phyloP scores from a whole-genome alignment of 2,888 invertebrate species.

The Mythimna ferrago region DNA sequence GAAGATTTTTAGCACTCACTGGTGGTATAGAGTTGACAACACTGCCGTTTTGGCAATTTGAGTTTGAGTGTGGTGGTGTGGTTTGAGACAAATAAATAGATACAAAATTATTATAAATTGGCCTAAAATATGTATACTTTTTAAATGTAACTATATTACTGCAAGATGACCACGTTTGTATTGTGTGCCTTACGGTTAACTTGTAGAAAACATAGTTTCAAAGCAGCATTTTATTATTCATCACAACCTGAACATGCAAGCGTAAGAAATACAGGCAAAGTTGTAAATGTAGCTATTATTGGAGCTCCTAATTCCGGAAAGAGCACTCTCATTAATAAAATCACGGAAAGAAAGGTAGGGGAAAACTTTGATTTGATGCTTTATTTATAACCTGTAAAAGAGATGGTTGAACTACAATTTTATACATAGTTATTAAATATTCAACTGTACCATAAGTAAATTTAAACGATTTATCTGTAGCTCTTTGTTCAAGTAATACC shows the following conservation, averaged over 20 bases:
- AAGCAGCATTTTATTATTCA: conserved; percentile 77
- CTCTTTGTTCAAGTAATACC: too few relatives aligned
- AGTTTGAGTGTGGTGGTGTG: background rate
- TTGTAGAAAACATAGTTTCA: conserved; percentile 64
- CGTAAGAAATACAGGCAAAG: conserved; percentile 75
- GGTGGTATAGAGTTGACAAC: too few relatives aligned
- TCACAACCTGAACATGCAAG: conserved; percentile 77
- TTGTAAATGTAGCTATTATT: conserved; percentile 95
- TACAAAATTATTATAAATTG: background rate
- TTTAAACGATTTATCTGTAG: too few relatives aligned
- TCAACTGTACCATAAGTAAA: too few relatives aligned
- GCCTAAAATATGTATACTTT: conserved; percentile 1
- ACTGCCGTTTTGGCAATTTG: too few relatives aligned
- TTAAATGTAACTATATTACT: conserved; percentile 18
- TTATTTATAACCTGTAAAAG: conserved; percentile 46
- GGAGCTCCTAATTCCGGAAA: conserved; percentile 99
- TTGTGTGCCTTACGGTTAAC: conserved; percentile 61
- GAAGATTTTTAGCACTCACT: too few relatives aligned
- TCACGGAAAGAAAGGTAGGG: conserved; percentile 94
- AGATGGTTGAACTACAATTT: background rate
- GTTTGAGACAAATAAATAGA: background rate
- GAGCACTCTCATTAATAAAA: conserved; percentile 97
- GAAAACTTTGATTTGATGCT: background rate
- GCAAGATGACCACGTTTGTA: conserved; percentile 65
- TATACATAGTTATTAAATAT: background rate